Conservation (phyloP, 2,113 vertebrate species). For the Balaenoptera acutorostrata region DNA sequence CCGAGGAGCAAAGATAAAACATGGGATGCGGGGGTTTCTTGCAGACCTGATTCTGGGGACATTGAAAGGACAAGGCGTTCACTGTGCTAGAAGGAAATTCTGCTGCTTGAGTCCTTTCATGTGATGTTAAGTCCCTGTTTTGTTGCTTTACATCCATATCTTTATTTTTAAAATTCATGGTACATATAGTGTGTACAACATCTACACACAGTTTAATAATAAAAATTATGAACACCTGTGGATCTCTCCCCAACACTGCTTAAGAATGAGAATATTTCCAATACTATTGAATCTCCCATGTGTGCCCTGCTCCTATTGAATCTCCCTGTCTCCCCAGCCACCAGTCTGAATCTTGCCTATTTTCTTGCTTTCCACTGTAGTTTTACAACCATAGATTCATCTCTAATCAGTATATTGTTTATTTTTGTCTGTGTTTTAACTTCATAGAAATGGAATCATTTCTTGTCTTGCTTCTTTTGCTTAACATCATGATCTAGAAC, state of each 20-base stretch:
- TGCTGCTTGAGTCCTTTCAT: background rate
- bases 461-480: background rate
- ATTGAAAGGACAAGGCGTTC: background rate
- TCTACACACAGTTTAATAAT: background rate
- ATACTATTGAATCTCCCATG: background rate
- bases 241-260: background rate
- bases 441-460: background rate
- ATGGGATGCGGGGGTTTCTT: background rate
- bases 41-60: background rate
- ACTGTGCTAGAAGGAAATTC: background rate
- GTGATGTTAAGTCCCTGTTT: background rate
- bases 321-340: background rate
- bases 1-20: background rate
- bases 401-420: background rate
- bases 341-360: background rate
- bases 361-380: background rate
- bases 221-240: background rate
- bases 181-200: background rate
- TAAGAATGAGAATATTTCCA: background rate
- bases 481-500: background rate
- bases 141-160: background rate
- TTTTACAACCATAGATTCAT: background rate
- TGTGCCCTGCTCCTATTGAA: background rate
- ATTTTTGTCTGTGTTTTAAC: background rate
- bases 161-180: background rate